These are phyloP conservation scores for Conistra vaccinii DNA, from an alignment of 2,888 invertebrate genomes.

Conservation along the genomic window DNA sequence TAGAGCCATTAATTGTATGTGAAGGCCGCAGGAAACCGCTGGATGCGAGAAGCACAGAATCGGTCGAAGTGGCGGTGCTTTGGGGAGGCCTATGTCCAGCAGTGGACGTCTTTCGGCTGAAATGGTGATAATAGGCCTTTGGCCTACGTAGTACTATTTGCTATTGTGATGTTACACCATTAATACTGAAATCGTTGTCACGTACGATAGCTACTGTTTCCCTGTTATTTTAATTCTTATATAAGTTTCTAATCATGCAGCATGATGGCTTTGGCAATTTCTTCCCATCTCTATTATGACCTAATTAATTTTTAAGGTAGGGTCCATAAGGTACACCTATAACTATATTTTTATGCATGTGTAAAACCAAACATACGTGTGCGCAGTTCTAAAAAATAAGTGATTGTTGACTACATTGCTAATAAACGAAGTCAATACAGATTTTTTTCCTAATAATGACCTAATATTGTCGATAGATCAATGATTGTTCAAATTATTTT, in stretches of 20 bases:
- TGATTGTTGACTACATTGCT: conserved; percentile 3
- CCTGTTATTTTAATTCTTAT: not conserved
- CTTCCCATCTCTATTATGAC: not conserved
- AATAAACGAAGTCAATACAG: not conserved
- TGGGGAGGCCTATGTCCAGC: too few species aligned
- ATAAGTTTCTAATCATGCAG: not conserved
- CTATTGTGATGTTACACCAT: not conserved
- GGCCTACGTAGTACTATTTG: not conserved
- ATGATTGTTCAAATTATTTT: not conserved
- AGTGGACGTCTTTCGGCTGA: too few species aligned
- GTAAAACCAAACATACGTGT: not conserved
- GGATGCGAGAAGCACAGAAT: too few species aligned
- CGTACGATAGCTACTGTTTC: not conserved
- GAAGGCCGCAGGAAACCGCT: too few species aligned
- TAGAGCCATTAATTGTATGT: not conserved
- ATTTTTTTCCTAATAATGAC: not conserved
- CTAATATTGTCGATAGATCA: not conserved
- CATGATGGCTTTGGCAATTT: not conserved
- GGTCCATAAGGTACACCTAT: not conserved
- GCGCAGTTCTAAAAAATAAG: not conserved
- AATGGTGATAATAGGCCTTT: not conserved
- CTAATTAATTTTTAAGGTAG: not conserved
- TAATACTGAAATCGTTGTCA: not conserved
- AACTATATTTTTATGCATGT: not conserved
- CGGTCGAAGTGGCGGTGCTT: too few species aligned